Evolutionary conservation across 1,140 invertebrate genomes (phyloP).

Genomic region (Aphelenchoides besseyi): DNA sequence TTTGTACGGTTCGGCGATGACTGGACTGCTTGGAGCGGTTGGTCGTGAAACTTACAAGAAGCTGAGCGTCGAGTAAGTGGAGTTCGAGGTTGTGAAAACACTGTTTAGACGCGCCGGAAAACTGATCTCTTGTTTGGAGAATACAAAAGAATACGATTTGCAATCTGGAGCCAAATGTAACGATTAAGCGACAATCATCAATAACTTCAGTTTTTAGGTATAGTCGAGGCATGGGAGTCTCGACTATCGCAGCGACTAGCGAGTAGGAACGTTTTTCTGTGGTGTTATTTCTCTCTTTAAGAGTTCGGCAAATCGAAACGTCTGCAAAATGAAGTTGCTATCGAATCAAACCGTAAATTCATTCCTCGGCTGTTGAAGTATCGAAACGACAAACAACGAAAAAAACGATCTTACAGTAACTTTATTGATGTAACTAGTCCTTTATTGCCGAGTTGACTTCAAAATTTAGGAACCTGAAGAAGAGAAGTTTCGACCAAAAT

Average conservation of each 20-base stretch:
- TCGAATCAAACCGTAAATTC: neutral
- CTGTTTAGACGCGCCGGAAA: constrained; percentile 3
- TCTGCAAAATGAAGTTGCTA: neutral
- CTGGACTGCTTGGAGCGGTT: neutral
- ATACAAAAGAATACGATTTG: neutral
- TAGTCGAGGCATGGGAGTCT: neutral
- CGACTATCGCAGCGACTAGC: neutral
- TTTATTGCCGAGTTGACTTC: neutral
- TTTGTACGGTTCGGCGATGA: neutral
- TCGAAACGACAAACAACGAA: neutral
- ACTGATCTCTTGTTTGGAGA: neutral
- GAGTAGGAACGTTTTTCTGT: neutral
- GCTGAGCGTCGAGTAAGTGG: neutral
- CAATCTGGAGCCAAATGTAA: constrained; percentile 2
- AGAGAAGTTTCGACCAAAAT: neutral
- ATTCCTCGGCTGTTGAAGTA: constrained; percentile 4
- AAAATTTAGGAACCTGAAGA: neutral
- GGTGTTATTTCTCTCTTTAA: neutral
- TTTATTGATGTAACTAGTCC: neutral
- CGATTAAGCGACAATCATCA: too few species aligned
- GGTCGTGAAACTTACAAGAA: constrained; percentile 8
- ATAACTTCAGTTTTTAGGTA: neutral
- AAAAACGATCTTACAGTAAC: neutral
- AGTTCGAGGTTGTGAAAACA: neutral
- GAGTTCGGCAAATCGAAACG: neutral